These are phyloP conservation scores for Mustela nigripes DNA, from an alignment of 2,113 vertebrate species.

Conservation along the genomic window DNA sequence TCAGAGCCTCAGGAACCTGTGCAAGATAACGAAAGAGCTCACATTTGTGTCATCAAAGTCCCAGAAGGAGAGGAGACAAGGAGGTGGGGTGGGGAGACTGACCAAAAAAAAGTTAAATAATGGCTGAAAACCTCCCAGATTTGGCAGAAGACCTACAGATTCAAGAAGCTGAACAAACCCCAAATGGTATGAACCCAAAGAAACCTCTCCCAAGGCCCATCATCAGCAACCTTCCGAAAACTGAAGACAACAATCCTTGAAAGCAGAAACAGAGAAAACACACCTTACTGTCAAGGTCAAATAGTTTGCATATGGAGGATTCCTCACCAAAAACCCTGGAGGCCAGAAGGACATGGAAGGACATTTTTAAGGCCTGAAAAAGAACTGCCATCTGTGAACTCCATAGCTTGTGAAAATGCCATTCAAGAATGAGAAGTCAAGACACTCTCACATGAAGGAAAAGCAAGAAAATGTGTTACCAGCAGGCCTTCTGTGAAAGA, in stretches of 20 bases:
- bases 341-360: background rate
- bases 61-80: background rate
- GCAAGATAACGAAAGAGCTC: background rate
- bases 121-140: background rate
- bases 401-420: conserved; percentile 18
- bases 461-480: background rate
- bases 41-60: background rate
- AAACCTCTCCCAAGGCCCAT: background rate
- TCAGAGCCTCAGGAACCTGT: background rate
- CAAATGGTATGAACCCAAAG: conserved; percentile 5
- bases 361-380: background rate
- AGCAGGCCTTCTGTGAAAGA: background rate
- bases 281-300: background rate
- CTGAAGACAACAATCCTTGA: background rate
- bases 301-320: background rate
- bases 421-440: background rate
- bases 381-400: background rate
- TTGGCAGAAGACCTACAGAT: background rate
- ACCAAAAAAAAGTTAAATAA: background rate
- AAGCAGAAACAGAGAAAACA: background rate
- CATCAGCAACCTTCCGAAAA: background rate
- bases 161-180: background rate
- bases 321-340: background rate
- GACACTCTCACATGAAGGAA: background rate
- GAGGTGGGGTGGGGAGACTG: background rate